These are phyloP conservation scores for Scolopax rusticola DNA, from an alignment of 2,797 vertebrate species.

Conservation along the genomic window DNA sequence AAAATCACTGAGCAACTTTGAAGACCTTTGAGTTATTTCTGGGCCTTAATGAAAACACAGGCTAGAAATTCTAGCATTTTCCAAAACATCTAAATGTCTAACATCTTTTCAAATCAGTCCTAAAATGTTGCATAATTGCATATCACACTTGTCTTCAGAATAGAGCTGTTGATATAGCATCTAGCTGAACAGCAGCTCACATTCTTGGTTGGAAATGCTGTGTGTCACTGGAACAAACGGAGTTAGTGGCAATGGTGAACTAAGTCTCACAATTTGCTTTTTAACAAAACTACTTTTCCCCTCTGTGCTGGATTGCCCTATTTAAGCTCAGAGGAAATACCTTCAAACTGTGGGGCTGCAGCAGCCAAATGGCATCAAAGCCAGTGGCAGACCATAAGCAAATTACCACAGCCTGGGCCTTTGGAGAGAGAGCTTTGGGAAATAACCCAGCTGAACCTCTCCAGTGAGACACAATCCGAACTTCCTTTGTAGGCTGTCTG, in stretches of 20 bases:
- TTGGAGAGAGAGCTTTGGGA: slow-evolving; percentile 39
- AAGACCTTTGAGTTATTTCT: not conserved
- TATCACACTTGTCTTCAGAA: not conserved
- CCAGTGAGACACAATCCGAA: slow-evolving; percentile 10
- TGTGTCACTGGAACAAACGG: not conserved
- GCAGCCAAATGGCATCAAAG: slow-evolving; percentile 7
- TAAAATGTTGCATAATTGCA: not conserved
- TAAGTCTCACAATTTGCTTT: slow-evolving; percentile 45
- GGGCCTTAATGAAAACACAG: not conserved
- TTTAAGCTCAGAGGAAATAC: not conserved
- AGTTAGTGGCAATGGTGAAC: not conserved
- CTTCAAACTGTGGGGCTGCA: not conserved
- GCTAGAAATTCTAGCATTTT: not conserved
- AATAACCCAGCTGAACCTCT: slow-evolving; percentile 39
- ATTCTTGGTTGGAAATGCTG: not conserved
- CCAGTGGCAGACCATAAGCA: not conserved
- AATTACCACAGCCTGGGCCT: slow-evolving; percentile 25
- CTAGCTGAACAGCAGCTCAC: not conserved
- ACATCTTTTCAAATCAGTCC: not conserved
- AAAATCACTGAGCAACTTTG: not conserved
- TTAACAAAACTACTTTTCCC: slow-evolving; percentile 26
- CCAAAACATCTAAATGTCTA: not conserved
- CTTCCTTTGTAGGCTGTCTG: slow-evolving; percentile 8
- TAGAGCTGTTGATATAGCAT: not conserved
- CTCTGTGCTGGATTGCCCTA: not conserved